Base-by-base conservation (phyloP, 2,113 vertebrate species). In the Ctenodactylus gundi region DNA sequence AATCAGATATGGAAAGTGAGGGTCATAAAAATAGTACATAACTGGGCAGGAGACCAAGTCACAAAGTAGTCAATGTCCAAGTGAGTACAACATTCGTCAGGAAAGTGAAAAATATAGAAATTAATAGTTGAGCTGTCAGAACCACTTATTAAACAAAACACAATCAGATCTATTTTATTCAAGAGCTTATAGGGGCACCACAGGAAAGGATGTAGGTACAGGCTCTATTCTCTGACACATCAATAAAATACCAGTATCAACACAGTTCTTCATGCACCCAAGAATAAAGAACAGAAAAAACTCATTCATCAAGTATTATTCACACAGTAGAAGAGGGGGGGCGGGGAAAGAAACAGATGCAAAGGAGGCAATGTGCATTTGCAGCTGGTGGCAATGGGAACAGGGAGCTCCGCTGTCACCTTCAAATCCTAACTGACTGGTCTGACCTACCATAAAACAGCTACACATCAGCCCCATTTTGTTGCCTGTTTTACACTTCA, bases 381-480 rank as follows among this genome's bases (percentile, higher is more conserved):
- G 3, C 3, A 64, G 62, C 39, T 9, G 13, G 53, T 17, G 80
- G 65, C 46, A 51, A 34, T 53, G 75, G 12, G 73, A 1, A 21
- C 6, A 2, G 41, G 64, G 2, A n/a, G 27, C 49, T 20, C 9
- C n/a, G 18, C 83, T 36, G 53, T 75, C 1, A 34, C 57, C 46
- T 75, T 17, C 1, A 70, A 90, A 70, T 73, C 34, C 1, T 81
- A 87, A 96, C 17, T 94, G 86, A 95, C 90, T 90, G 95, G 78
- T 94, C 68, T 95, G 84, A 95, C 82, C 77, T 95, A 91, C 80
- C 94, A 95, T 70, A 92, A 90, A 85, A 94, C 65, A 94, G 81
- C 80, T 72, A 82, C 1, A 39, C 34, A 70, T 31, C 41, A 85
- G 85, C 36, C 92, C 67, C 67, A 70, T 77, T 97, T 96, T 88